Evolutionary conservation across 2,888 invertebrate genomes (phyloP).

Genomic region (Tachina lurida): DNA sequence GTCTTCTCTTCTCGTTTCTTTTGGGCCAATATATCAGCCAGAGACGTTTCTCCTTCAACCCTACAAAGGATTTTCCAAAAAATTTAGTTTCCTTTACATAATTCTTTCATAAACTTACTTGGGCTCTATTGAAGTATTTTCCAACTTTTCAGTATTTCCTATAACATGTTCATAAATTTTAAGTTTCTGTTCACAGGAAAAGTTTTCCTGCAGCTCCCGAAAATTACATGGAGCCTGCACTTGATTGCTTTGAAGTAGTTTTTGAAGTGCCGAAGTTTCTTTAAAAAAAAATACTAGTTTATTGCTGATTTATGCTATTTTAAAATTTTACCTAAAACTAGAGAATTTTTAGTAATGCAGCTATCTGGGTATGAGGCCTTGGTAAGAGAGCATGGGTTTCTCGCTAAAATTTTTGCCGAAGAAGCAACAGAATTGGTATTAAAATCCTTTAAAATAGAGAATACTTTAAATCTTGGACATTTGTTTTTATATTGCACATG

Average conservation of each 20-base stretch:
- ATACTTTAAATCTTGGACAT: not conserved
- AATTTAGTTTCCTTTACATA: not conserved
- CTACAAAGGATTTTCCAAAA: conserved; percentile 54
- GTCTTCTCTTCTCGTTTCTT: conserved; percentile 77
- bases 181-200: conserved; percentile 75
- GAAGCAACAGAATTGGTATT: conserved; percentile 61
- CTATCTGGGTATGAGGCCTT: conserved; percentile 72
- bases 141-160: conserved; percentile 72
- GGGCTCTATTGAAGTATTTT: conserved; percentile 73
- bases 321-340: conserved; percentile 71
- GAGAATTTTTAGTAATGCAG: conserved; percentile 71
- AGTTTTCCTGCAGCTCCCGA: conserved; percentile 77
- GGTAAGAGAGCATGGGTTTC: not conserved
- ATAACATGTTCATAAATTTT: conserved; percentile 78
- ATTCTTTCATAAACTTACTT: conserved; percentile 71
- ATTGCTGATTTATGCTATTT: not conserved
- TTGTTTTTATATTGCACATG: not conserved
- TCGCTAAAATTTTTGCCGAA: not conserved
- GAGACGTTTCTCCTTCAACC: conserved; percentile 74
- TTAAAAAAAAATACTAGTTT: not conserved
- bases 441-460: conserved; percentile 54
- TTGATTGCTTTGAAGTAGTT: conserved; percentile 68
- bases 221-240: conserved; percentile 74
- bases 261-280: conserved; percentile 65
- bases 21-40: conserved; percentile 79